These are phyloP conservation scores for Puffinus mauretanicus DNA, from an alignment of 2,113 vertebrate genomes.

Conservation along the genomic window DNA sequence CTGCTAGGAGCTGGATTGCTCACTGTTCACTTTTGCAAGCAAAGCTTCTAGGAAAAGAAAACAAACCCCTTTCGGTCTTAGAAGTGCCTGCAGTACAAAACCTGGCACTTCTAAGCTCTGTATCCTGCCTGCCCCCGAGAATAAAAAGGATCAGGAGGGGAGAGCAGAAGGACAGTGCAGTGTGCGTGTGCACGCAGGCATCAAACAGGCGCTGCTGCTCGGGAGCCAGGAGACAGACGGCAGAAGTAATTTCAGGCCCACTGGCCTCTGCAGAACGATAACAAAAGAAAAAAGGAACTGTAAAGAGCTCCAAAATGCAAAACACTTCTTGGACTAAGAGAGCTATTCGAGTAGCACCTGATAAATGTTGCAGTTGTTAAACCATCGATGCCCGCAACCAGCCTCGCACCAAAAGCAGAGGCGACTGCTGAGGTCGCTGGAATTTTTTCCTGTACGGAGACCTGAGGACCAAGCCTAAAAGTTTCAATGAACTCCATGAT, in stretches of 20 bases:
- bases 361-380: background rate
- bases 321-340: background rate
- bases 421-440: background rate
- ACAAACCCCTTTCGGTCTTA: background rate
- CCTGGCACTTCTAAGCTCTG: background rate
- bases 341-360: background rate
- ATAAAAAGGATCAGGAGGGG: too few relatives aligned
- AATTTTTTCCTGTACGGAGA: background rate
- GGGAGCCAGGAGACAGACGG: background rate
- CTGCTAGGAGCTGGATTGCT: background rate
- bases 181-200: background rate
- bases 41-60: conserved; percentile 1
- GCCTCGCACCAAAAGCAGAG: background rate
- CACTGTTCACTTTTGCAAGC: background rate
- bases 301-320: background rate
- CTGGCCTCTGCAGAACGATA: background rate
- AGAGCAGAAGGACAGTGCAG: background rate
- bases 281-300: background rate
- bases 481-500: background rate
- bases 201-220: background rate
- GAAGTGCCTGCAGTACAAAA: background rate
- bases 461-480: background rate
- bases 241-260: background rate
- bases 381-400: background rate
- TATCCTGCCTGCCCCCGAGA: background rate